Base-by-base conservation (phyloP, 2,113 vertebrate genomes). In the Macaca fascicularis region DNA sequence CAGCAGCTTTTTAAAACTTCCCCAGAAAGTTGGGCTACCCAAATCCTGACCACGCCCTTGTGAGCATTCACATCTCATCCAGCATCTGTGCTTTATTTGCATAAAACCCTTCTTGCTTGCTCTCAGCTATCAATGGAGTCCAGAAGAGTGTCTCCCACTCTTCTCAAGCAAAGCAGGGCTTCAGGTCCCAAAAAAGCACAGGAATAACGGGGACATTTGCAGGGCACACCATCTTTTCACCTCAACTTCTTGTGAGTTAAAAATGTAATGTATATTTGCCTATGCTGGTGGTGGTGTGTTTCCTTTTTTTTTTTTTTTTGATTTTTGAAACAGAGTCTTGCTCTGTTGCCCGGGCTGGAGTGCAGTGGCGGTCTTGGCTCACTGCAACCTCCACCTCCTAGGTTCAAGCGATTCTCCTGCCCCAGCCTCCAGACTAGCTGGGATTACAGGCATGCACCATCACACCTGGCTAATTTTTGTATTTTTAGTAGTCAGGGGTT, bases 81-180 rank as follows among this genome's bases (percentile, higher is more conserved):
- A 19, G 50, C n/a, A 35, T 81, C 89, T 40, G 2, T 11, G 30
- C 67, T 83, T 82, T 23, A 48, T 94, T 67, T 59, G 19, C 48
- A 40, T 72, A 48, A 89, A 94, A n/a, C 25, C 23, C 20, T 64
- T 74, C 69, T 90, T n/a, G 13, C 25, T 23, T 92, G 16, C 52
- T 82, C 23, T 79, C 45, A 27, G 69, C 78, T 74, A 48, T 35
- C 85, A 38, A 2, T 5, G 5, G 25, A 8, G 52, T 35, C 45
- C 23, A 30, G 91, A 85, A 89, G 61, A 1, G 14, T 4, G 2
- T 67, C 64, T 72, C 40, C 35, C 35, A 1, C 35, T 40, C 19
- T 82, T 92, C 89, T 81, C 75, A 94, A 96, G 83, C 50, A 50
- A 93, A 95, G 52, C 32, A 35, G 48, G 40, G 52, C 6, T 43